phyloP scores from a whole-genome alignment of 2,113 vertebrate species.

The Gopherus flavomarginatus region DNA sequence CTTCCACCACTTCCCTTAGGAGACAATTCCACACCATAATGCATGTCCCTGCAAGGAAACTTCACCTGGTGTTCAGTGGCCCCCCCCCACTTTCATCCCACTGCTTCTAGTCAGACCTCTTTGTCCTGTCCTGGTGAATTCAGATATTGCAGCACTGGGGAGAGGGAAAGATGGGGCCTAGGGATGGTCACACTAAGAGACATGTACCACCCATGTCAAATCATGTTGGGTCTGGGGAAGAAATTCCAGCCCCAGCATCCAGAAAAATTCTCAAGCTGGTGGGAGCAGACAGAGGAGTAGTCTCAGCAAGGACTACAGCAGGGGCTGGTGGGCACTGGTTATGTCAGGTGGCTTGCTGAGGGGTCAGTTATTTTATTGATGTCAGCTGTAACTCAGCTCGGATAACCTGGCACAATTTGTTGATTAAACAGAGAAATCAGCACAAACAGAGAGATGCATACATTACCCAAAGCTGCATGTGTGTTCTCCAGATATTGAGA shows the following conservation, averaged over 20 bases:
- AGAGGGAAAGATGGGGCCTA: neutral
- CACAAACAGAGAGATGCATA: neutral
- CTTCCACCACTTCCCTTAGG: constrained; percentile 44
- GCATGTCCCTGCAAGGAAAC: constrained; percentile 24
- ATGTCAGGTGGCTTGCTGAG: too few species aligned
- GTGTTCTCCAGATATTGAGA: too few species aligned
- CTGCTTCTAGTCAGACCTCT: constrained; percentile 5
- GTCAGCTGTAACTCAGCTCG: neutral
- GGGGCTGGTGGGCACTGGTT: too few species aligned
- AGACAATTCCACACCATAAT: constrained; percentile 68
- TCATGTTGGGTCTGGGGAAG: neutral
- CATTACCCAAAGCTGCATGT: too few species aligned
- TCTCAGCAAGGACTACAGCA: neutral
- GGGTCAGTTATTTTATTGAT: neutral
- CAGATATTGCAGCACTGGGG: neutral
- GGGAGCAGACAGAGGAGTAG: neutral
- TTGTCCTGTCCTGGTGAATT: neutral
- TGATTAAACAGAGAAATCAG: neutral
- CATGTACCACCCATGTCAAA: neutral
- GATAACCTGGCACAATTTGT: neutral
- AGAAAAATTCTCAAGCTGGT: neutral
- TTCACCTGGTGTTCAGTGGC: constrained; percentile 45
- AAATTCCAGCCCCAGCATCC: neutral
- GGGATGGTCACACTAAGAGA: neutral
- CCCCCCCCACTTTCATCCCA: neutral